Evolutionary conservation across 2,797 vertebrate species (phyloP).

Genomic region (Novumbra hubbsi): DNA sequence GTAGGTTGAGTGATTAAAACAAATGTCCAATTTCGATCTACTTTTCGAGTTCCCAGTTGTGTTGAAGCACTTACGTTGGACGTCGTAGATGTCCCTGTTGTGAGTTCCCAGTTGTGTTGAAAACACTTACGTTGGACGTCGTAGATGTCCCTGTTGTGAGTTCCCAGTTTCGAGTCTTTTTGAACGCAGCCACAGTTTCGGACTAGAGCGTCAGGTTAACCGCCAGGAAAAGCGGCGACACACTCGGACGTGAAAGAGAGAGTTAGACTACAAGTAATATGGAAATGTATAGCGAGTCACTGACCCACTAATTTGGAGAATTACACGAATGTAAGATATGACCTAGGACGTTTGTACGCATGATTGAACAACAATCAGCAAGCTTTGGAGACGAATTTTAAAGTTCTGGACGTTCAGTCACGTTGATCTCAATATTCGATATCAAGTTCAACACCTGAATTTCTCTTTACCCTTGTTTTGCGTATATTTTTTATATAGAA

Average conservation of each 20-base stretch:
- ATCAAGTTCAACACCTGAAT: not conserved
- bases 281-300: not conserved
- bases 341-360: not conserved
- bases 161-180: too few species aligned
- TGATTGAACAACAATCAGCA: not conserved
- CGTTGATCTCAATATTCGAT: not conserved
- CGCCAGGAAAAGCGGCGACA: not conserved
- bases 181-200: too few species aligned
- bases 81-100: too few species aligned
- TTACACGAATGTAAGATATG: not conserved
- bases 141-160: too few species aligned
- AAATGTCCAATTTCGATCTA: too few species aligned
- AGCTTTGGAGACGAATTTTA: not conserved
- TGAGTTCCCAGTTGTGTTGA: too few species aligned
- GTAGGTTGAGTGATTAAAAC: too few species aligned
- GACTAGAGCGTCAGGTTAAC: too few species aligned
- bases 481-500: not conserved
- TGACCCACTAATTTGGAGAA: not conserved
- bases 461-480: not conserved
- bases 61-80: too few species aligned
- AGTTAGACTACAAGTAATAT: not conserved
- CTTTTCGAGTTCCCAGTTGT: too few species aligned
- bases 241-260: conserved; percentile 19
- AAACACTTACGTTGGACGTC: too few species aligned
- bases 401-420: not conserved